Evolutionary conservation across 2,113 vertebrate species (phyloP), one percentile per base, ranked within the genome.

Genomic region (Crotalus tigris): DNA sequence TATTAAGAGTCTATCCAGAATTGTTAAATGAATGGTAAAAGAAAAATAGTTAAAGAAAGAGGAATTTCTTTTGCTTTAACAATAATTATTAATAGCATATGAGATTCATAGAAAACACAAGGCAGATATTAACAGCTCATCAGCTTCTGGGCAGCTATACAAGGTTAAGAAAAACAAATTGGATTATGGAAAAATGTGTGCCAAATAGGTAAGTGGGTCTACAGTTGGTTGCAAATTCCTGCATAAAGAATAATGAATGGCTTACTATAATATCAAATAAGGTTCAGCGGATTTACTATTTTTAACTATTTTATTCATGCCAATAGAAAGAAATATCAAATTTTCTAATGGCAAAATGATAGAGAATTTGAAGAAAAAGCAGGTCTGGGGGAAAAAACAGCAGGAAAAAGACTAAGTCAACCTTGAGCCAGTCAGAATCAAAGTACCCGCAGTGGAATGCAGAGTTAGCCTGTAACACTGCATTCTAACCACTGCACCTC

Each of bases 101-200:
- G 0, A 97, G 95, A 95, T 95, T 96, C 94, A 95, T 94, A 94
- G 92, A 92, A 88, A 96, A 89, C 95, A 96, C 86, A 91, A 97
- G 96, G 95, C 95, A 95, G 61, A 95, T 94, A 96, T 97, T 97
- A 97, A 85, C 92, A 96, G 96, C 94, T 98, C 94, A 95, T 93
- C 95, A 97, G 94, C 94, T 94, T 96, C 90, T 94, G 95, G 95
- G 94, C 92, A 95, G 91, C 10, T 92, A 90, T 87, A 94, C 92
- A 93, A 96, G 87, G 92, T 95, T 95, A 93, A 95, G 89, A 85
- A 59, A 91, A 96, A 33, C 90, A 95, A 95, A 93, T 46, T 33
- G 1, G 95, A 94, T 44, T n/a, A 0, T 89, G 39, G 24, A 87
- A 33, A 4, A 91, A 53, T 51, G 24, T 75, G 33, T n/a, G 75